Evolutionary conservation across 2,888 invertebrate genomes (phyloP).

Genomic region (Digitonthophagus gazella): DNA sequence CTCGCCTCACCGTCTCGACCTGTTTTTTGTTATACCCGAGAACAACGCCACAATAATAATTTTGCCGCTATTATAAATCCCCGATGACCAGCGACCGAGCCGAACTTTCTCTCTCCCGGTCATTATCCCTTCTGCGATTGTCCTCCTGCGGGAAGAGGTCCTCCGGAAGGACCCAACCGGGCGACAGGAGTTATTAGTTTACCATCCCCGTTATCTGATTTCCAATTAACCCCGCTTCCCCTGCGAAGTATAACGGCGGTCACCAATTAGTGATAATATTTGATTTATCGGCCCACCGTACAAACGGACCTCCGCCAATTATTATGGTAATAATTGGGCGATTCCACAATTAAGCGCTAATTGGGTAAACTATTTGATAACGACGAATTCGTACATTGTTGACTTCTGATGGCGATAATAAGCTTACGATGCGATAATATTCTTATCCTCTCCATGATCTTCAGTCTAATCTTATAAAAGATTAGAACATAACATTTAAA

Average conservation of each 20-base stretch:
- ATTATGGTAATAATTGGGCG: conserved; percentile 11
- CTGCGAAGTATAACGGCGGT: conserved; percentile 11
- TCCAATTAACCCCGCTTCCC: conserved; percentile 2
- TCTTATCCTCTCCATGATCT: not conserved
- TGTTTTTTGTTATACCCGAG: not conserved
- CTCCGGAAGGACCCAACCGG: not conserved
- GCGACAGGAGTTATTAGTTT: conserved; percentile 11
- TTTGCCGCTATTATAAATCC: conserved; percentile 4
- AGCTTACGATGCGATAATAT: not conserved
- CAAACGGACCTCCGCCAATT: conserved; percentile 5
- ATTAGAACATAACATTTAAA: too few species aligned
- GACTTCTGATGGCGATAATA: not conserved
- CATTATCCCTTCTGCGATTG: not conserved
- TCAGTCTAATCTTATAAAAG: too few species aligned
- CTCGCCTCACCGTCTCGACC: not conserved
- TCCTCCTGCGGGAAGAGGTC: not conserved
- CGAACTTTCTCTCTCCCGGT: not conserved
- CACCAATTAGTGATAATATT: conserved; percentile 13
- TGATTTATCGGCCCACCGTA: conserved; percentile 13
- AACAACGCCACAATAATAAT: not conserved
- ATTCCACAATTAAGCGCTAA: conserved; percentile 15
- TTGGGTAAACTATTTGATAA: conserved; percentile 18
- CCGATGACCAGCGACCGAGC: not conserved
- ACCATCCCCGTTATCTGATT: conserved; percentile 7
- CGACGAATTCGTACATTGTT: not conserved